Base-by-base conservation (phyloP, 2,888 invertebrate genomes). In the Laspeyria flexula region DNA sequence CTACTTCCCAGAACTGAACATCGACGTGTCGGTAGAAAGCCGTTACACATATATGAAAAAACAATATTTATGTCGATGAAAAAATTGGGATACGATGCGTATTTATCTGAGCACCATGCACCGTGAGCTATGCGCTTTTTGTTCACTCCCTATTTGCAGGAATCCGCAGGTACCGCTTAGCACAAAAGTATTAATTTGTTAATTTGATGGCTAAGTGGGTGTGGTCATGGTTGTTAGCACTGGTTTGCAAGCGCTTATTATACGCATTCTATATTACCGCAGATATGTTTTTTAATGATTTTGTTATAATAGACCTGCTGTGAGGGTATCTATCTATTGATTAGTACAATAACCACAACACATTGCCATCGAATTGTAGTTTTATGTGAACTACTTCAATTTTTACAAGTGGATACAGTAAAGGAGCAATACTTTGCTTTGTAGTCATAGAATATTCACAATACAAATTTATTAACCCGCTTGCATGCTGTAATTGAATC, bases 51-150 rank as follows among this genome's bases (percentile, higher is more conserved):
- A 81, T 79, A 78, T 75, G 85, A 90, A 92, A 90, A 91, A 91
- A 89, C 85, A 78, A 90, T 90, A 91, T 92, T 91, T 92, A 91
- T 90, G 92, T 86, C 79, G 81, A 80, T 75, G 85, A 90, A 90
- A 91, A 92, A 91, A 85, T 82, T 79, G 83, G 88, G 86, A 85
- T 85, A 77, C 84, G 75, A 79, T 65, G 76, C 77, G 82, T 85
- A 88, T 87, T 88, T 89, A 86, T 89, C 85, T 86, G 79, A 83
- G 79, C 79, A 83, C 80, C 80, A 83, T 85, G 79, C 79, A 83
- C 80, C 80, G 83, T 85, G 85, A 83, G 81, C 83, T 87, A 83
- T 81, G 85, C 82, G 80, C 79, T 89, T 90, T 90, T 91, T 90
- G 88, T 86, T 81, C 69, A 69, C 70, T 56, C 79, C 81, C 83